Evolutionary conservation across 2,888 invertebrate species (phyloP).

Genomic region (Parelbella ahira): DNA sequence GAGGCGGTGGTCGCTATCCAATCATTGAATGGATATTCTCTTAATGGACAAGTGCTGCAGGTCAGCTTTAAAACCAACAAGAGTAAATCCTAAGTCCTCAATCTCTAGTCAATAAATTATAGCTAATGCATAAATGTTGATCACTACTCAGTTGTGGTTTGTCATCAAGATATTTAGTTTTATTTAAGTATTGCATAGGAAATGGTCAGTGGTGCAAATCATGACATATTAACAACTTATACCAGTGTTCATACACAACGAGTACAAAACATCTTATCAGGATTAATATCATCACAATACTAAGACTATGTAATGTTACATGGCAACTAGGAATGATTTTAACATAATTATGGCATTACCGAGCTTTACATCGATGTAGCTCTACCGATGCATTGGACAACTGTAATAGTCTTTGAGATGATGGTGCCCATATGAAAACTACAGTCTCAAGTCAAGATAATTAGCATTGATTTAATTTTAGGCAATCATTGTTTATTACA

Average conservation of each 20-base stretch:
- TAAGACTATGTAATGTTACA: slow-evolving; percentile 9
- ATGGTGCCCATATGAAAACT: slow-evolving; percentile 24
- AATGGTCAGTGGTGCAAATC: slow-evolving; percentile 53
- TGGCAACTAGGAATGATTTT: slow-evolving; percentile 14
- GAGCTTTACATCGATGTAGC: slow-evolving; percentile 22
- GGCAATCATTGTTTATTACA: slow-evolving; percentile 19
- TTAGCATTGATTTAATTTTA: slow-evolving; percentile 24
- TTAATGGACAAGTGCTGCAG: slow-evolving; percentile 94
- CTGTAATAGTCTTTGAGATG: slow-evolving; percentile 18
- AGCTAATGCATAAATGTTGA: slow-evolving; percentile 79
- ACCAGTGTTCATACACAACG: slow-evolving; percentile 48
- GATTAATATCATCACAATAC: slow-evolving; percentile 34
- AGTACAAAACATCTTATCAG: slow-evolving; percentile 57
- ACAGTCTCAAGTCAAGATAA: slow-evolving; percentile 21
- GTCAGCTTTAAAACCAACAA: slow-evolving; percentile 95
- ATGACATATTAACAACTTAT: slow-evolving; percentile 51
- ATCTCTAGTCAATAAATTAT: slow-evolving; percentile 79
- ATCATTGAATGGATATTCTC: slow-evolving; percentile 94
- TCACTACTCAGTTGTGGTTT: slow-evolving; percentile 76
- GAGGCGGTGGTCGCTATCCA: slow-evolving; percentile 95
- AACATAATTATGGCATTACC: slow-evolving; percentile 10
- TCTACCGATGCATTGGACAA: slow-evolving; percentile 11
- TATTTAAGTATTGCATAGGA: slow-evolving; percentile 50
- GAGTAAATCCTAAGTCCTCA: slow-evolving; percentile 82
- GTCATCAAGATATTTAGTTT: slow-evolving; percentile 52